These are phyloP conservation scores for Mobula hypostoma DNA, from an alignment of 2,113 vertebrate genomes.

Conservation along the genomic window DNA sequence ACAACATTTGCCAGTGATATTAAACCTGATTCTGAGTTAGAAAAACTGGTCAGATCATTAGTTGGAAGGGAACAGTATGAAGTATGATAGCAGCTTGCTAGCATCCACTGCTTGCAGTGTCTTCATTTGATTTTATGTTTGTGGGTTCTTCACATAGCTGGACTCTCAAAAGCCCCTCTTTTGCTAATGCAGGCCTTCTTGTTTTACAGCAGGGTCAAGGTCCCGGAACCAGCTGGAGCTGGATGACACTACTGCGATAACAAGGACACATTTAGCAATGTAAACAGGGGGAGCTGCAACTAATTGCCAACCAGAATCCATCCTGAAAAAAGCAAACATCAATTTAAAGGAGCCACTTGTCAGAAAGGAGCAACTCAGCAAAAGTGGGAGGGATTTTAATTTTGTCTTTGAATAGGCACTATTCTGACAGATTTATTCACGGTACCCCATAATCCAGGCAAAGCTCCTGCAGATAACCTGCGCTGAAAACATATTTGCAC, in stretches of 20 bases:
- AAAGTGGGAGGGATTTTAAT: background rate
- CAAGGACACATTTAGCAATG: background rate
- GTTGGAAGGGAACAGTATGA: background rate
- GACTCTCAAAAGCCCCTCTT: background rate
- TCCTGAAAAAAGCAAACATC: background rate
- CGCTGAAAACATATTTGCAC: background rate
- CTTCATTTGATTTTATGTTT: background rate
- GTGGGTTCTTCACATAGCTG: background rate
- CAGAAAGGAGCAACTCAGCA: background rate
- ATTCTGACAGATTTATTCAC: background rate
- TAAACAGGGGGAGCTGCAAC: background rate
- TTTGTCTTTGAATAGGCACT: background rate
- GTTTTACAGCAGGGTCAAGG: background rate
- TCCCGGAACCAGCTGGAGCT: background rate
- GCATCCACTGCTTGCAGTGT: background rate
- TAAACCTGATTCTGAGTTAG: background rate
- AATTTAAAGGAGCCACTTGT: background rate
- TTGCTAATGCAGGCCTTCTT: background rate
- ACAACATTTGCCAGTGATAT: too few species aligned
- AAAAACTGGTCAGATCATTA: constrained; percentile 5
- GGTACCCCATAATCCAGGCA: background rate
- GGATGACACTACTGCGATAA: background rate
- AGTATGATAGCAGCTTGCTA: background rate
- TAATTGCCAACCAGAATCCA: background rate
- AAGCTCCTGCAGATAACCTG: background rate